These are phyloP conservation scores for Neosilurus mollespiculum DNA, from an alignment of 2,797 vertebrate species.

Conservation along the genomic window DNA sequence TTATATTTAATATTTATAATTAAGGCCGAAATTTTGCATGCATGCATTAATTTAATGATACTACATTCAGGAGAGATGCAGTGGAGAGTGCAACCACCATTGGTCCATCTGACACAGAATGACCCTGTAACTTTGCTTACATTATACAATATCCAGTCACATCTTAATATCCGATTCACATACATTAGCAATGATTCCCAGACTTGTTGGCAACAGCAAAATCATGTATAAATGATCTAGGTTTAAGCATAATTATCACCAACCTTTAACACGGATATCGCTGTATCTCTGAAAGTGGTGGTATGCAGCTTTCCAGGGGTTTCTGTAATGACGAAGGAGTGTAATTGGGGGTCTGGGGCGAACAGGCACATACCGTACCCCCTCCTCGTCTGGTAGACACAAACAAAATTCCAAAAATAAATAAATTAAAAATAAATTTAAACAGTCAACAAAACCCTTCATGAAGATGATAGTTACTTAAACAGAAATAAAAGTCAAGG, in stretches of 20 bases:
- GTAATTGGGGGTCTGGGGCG: slow-evolving; percentile 90
- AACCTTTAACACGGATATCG: slow-evolving; percentile 96
- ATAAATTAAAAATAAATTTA: neutral
- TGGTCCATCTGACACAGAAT: too few species aligned
- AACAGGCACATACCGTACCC: slow-evolving; percentile 93
- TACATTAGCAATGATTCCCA: neutral
- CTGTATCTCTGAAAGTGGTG: slow-evolving; percentile 98
- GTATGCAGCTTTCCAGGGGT: slow-evolving; percentile 98
- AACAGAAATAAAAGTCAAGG: neutral
- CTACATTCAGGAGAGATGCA: too few species aligned
- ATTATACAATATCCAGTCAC: neutral
- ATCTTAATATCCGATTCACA: neutral
- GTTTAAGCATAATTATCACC: slow-evolving; percentile 45
- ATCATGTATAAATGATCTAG: neutral
- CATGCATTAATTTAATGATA: too few species aligned
- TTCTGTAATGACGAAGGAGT: slow-evolving; percentile 91
- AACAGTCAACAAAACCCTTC: neutral
- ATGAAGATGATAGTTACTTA: neutral
- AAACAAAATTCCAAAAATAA: neutral
- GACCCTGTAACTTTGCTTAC: neutral
- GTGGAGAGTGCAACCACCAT: too few species aligned
- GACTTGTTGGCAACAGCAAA: neutral
- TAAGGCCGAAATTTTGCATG: too few species aligned
- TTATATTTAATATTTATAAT: too few species aligned
- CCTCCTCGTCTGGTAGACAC: slow-evolving; percentile 86